Evolutionary conservation across 2,113 vertebrate species (phyloP).

Genomic region (Thalassarche chlororhynchos): DNA sequence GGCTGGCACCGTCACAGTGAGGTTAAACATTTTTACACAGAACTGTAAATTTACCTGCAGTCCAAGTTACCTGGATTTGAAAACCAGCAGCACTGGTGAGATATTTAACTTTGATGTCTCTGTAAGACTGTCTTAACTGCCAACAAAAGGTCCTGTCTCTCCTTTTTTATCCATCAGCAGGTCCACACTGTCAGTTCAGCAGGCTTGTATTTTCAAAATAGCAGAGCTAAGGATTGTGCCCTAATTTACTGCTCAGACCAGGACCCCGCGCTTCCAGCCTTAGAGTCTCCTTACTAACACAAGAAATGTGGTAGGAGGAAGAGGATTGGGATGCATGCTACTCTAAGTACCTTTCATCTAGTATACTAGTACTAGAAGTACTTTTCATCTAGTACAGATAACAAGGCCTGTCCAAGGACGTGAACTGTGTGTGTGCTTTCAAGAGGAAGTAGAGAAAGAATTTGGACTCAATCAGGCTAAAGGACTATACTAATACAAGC

Average conservation of each 20-base stretch:
- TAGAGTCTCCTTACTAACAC: not conserved
- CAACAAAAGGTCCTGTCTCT: not conserved
- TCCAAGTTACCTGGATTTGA: not conserved
- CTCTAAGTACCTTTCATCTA: not conserved
- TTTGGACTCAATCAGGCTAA: not conserved
- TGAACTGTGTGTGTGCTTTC: not conserved
- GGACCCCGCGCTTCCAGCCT: accelerated
- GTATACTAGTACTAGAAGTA: not conserved
- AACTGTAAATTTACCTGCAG: not conserved
- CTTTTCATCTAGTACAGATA: not conserved
- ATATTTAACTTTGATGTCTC: not conserved
- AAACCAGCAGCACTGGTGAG: not conserved
- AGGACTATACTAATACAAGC: not conserved
- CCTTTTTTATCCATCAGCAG: not conserved
- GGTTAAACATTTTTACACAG: not conserved
- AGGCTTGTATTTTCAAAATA: not conserved
- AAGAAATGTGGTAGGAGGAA: not conserved
- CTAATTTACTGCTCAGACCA: not conserved
- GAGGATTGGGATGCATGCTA: not conserved
- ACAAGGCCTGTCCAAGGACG: not conserved
- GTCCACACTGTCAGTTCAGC: not conserved
- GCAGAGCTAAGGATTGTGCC: not conserved
- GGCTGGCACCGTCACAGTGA: not conserved
- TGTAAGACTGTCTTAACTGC: not conserved
- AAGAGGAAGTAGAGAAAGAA: not conserved